Conservation (phyloP, 2,888 invertebrate species). For the Epinotia bilunana region DNA sequence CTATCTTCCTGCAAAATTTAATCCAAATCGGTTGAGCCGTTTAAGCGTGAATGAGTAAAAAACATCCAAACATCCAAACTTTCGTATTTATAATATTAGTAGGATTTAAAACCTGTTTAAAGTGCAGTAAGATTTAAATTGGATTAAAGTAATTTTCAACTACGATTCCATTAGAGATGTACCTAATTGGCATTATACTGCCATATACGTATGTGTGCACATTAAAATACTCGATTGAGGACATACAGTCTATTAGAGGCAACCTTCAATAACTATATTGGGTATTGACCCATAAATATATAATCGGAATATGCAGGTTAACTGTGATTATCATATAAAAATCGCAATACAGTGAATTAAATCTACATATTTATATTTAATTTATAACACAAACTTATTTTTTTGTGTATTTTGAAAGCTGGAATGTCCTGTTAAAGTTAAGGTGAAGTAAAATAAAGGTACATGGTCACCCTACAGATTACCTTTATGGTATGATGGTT, state of each 20-base stretch:
- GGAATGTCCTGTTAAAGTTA: constrained; percentile 2
- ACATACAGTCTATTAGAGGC: constrained; percentile 33
- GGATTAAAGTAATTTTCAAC: not conserved
- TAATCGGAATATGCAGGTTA: constrained; percentile 25
- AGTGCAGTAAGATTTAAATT: constrained; percentile 17
- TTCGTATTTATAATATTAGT: no score
- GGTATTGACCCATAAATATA: constrained; percentile 35
- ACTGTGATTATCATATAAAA: constrained; percentile 26
- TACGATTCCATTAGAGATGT: constrained; percentile 6
- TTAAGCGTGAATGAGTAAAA: no score
- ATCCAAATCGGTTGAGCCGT: no score
- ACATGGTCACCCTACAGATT: not conserved
- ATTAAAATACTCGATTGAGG: constrained; percentile 44
- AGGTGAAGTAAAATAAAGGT: not conserved
- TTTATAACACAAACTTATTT: not conserved
- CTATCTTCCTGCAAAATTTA: no score
- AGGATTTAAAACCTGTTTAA: not conserved
- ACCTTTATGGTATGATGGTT: not conserved
- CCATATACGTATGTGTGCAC: constrained; percentile 30
- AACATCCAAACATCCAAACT: no score
- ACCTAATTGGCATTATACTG: constrained; percentile 9
- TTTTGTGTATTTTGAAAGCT: not conserved
- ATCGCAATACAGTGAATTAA: not conserved
- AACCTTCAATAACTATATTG: constrained; percentile 38
- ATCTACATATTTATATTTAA: not conserved